Evolutionary conservation across 2,797 vertebrate genomes (phyloP), one percentile per base, ranked within the genome.

Genomic region (Poeciliopsis presidionis): DNA sequence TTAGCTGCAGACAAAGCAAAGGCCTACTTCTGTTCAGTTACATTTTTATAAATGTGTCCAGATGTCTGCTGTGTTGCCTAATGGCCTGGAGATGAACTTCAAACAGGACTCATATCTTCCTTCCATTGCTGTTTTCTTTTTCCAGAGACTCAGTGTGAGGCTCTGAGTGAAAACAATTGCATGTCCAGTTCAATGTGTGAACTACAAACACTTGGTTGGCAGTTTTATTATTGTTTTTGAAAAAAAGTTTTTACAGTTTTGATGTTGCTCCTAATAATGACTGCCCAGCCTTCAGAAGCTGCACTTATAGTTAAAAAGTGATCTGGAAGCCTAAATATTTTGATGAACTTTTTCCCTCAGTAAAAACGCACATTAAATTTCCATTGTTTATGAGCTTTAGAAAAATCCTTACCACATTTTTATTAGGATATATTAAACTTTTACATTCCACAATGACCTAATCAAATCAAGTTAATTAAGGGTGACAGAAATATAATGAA

Each of bases 401-500:
- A 36, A 20, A 36, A 65, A 39, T 20, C 14, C 33, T 36, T 18
- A 65, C 9, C 61, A 65, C 61, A 65, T 28, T 30, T 59, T 22
- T 65, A 20, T 22, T 12, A 18, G 20, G 61, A 22, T 18, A 39
- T 65, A 39, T 69, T 43, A 43, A 25, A 67, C 18, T 9, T 67
- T 41, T 41, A 25, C 7, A 39, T 2, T 41, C 5, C 20, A 65
- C 63, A 41, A 63, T 45, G 69, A 72, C 39, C 22, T 2, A 49
- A 57, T 30, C 63, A n/a, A 73, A 75, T 41, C 74, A 25, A 81
- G 85, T 80, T 13, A 65, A 73, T 11, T 16, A 16, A 2, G 45
- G 9, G 3, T 25, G 63, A 65, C 73, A 63, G 11, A 20, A 39
- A 49, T 74, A 74, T 41, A 77, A 3, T 9, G 30, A 87, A 89